Evolutionary conservation across 2,113 vertebrate species (phyloP).

Genomic region (Sclerurus mexicanus): DNA sequence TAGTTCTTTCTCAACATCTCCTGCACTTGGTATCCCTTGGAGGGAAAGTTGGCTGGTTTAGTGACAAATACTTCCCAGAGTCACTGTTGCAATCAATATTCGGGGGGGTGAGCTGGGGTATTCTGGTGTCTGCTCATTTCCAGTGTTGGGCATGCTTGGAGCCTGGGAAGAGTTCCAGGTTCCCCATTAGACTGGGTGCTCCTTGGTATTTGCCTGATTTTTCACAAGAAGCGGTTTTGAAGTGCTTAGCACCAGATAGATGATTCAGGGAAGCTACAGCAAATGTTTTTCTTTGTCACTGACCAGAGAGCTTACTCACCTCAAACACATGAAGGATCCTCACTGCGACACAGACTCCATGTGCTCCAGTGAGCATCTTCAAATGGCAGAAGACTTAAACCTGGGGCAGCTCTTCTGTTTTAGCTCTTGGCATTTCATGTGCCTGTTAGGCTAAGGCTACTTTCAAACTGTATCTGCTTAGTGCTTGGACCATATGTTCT

Average conservation of each 20-base stretch:
- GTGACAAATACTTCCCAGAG: not conserved
- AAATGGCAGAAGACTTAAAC: not conserved
- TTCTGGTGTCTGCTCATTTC: not conserved
- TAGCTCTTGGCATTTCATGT: not conserved
- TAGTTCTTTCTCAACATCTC: not conserved
- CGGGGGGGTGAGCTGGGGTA: not conserved
- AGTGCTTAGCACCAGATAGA: not conserved
- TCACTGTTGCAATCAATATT: not conserved
- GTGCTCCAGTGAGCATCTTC: not conserved
- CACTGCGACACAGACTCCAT: not conserved
- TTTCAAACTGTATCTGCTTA: not conserved
- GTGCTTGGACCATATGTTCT: not conserved
- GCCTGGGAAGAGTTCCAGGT: constrained; percentile 6
- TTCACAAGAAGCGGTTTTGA: not conserved
- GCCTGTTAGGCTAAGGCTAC: not conserved
- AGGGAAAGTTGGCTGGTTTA: not conserved
- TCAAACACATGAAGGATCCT: not conserved
- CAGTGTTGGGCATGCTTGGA: fast-evolving
- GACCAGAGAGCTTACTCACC: not conserved
- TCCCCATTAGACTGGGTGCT: not conserved
- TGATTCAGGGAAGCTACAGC: not conserved
- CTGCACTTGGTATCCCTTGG: not conserved
- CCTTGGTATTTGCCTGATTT: not conserved
- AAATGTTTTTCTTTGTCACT: not conserved
- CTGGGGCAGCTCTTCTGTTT: not conserved